phyloP scores from a whole-genome alignment of 2,113 vertebrate genomes.

The Eolophus roseicapilla region DNA sequence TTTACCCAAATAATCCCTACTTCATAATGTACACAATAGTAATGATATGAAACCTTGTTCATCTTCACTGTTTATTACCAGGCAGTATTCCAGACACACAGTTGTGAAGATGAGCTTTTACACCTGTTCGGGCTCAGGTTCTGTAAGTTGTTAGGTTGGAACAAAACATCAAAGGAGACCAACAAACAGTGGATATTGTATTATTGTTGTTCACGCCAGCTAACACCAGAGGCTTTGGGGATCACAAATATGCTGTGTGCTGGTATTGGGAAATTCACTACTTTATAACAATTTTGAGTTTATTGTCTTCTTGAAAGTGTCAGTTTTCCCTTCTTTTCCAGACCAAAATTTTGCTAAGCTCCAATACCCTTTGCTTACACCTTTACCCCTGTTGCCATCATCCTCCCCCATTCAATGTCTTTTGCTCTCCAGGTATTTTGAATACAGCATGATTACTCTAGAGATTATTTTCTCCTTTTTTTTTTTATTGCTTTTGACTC shows the following conservation, averaged over 20 bases:
- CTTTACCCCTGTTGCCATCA: neutral
- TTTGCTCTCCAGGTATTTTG: neutral
- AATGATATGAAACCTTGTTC: fast-evolving
- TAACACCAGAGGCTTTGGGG: neutral
- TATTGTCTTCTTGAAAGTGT: neutral
- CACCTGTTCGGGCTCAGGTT: neutral
- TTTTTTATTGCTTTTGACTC: slow-evolving; percentile 12
- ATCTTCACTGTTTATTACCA: neutral
- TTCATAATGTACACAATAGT: neutral
- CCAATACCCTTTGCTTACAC: neutral
- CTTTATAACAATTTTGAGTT: neutral
- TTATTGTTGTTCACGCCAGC: neutral
- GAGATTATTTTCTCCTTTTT: slow-evolving; percentile 22
- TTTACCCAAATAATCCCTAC: neutral
- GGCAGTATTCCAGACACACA: neutral
- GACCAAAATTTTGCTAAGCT: neutral
- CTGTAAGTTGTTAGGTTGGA: neutral
- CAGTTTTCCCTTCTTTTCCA: neutral
- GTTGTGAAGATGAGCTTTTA: neutral
- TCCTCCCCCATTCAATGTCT: neutral
- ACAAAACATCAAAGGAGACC: neutral
- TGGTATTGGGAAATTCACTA: neutral
- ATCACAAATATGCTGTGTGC: neutral
- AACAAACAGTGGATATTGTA: neutral
- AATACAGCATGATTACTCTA: neutral